A percentile compares a stretch with the other conserved stretches of the same genome.
Conservation (phyloP, 2,113 vertebrate genomes). For the Nothobranchius kuhntae region DNA sequence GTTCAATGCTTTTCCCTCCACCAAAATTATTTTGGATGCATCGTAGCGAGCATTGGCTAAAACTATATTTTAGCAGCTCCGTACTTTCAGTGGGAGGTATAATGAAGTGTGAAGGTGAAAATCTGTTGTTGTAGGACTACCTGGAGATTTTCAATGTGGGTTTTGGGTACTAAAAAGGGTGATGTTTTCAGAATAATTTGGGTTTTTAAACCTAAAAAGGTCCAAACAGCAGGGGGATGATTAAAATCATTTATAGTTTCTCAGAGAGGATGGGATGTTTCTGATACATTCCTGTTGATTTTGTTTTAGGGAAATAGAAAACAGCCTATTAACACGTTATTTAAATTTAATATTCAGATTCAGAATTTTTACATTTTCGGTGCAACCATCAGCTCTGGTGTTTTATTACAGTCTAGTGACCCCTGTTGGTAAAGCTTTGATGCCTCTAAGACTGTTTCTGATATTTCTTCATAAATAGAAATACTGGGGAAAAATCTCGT, state of each 20-base stretch:
- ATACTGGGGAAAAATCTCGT: slow-evolving; percentile 9
- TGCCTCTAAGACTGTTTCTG: slow-evolving; percentile 8
- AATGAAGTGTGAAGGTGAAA: slow-evolving; percentile 64
- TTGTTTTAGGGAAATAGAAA: slow-evolving; percentile 22
- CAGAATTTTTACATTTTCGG: not conserved
- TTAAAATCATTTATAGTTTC: not conserved
- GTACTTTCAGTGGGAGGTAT: slow-evolving; percentile 56
- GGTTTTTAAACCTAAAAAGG: slow-evolving; percentile 14
- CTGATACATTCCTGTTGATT: slow-evolving; percentile 15
- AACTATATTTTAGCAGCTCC: slow-evolving; percentile 59
- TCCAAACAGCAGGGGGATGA: slow-evolving; percentile 27
- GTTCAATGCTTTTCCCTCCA: not conserved
- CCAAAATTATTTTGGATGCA: slow-evolving; percentile 52
- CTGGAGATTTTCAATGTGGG: slow-evolving; percentile 24
- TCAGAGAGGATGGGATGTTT: too few relatives aligned
- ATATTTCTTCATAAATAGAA: not conserved
- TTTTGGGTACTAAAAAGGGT: slow-evolving; percentile 34
- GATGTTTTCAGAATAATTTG: slow-evolving; percentile 30
- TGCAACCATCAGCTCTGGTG: slow-evolving; percentile 1
- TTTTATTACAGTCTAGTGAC: slow-evolving; percentile 68
- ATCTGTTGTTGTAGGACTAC: slow-evolving; percentile 58
- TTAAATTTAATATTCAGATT: not conserved
- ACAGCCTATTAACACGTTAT: too few relatives aligned
- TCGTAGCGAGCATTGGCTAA: slow-evolving; percentile 45
- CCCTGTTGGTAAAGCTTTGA: slow-evolving; percentile 56